Evolutionary conservation across 2,797 vertebrate species (phyloP), one percentile per base, ranked within the genome.

Genomic region (Phalanger gymnotis): DNA sequence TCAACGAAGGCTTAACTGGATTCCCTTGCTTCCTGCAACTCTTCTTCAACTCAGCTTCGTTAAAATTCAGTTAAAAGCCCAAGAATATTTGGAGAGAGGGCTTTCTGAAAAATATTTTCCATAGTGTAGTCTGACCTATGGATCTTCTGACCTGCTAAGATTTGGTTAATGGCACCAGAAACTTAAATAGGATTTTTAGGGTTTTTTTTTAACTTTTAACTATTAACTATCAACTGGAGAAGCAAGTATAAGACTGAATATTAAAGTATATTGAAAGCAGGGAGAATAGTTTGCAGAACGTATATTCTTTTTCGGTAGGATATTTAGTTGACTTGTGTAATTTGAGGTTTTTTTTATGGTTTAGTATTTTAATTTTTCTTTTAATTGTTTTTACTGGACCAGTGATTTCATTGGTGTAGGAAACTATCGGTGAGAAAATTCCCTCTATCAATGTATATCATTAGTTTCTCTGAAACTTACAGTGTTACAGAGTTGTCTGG

Each of bases 241-340:
- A 96, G 54, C 54, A 94, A 93, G 5, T 55, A 92, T 91, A 11
- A 22, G 47, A 93, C 51, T 92, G n/a, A 95, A 25, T 95, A 94
- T 92, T 97, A 58, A 96, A 54, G 90, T 93, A 91, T 92, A 87
- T 66, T 40, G n/a, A 95, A 73, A 90, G 92, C 30, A 94, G 56
- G 90, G 94, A 53, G 91, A 54, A 51, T 91, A 90, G 30, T 54
- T 94, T 94, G 66, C 40, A 93, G 54, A 81, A 30, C 94, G 5
- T 91, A 90, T 13, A 81, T 0, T 95, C 51, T 96, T 95, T 81
- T 81, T 19, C 6, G 1, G 7, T 40, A n/a, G n/a, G 22, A 81
- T 6, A 27, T 81, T 81, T 81, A 81, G 22, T 27, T 81, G 73
- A 47, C 22, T 81, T 81, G n/a, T 81, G 7, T 81, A 6, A 81